These are phyloP conservation scores for Bufo gargarizans DNA, from an alignment of 2,113 vertebrate species.

Conservation along the genomic window DNA sequence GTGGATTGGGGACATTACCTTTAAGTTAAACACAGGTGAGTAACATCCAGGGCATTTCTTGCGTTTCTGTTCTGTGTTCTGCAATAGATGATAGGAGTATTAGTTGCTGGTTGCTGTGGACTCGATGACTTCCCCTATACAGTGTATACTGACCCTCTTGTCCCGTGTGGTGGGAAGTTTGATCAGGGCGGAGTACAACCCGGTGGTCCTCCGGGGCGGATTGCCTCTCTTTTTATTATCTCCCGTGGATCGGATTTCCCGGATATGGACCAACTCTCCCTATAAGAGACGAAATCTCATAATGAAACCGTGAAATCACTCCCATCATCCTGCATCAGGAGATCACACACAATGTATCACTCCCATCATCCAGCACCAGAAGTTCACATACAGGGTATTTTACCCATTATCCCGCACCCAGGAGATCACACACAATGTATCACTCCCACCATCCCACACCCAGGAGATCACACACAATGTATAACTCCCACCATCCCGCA, in stretches of 20 bases:
- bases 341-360: too few relatives aligned
- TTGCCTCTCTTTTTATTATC: background rate
- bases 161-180: background rate
- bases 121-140: background rate
- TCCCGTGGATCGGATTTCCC: background rate
- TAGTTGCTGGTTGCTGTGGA: background rate
- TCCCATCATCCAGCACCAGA: too few relatives aligned
- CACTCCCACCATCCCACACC: too few relatives aligned
- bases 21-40: background rate
- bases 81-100: background rate
- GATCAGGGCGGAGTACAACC: background rate
- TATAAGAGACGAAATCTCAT: background rate
- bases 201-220: background rate
- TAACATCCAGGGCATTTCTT: background rate
- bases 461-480: too few relatives aligned
- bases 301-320: background rate
- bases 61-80: background rate
- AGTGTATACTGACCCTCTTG: background rate
- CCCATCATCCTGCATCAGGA: too few relatives aligned
- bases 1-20: background rate
- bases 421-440: too few relatives aligned
- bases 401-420: too few relatives aligned
- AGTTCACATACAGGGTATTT: too few relatives aligned
- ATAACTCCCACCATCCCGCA: too few relatives aligned
- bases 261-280: background rate